Conservation (phyloP, 2,113 vertebrate species). For the Ahaetulla prasina region DNA sequence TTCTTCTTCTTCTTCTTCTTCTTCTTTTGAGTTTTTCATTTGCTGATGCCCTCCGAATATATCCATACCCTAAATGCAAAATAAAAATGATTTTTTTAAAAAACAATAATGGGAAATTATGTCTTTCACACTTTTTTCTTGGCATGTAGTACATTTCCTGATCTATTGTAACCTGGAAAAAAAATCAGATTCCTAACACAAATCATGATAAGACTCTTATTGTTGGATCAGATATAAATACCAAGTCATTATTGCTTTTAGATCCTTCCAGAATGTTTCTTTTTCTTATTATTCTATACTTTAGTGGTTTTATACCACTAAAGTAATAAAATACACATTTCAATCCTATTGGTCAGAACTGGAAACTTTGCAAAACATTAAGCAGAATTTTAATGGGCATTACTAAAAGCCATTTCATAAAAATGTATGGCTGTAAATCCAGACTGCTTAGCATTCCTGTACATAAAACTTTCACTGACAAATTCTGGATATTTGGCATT, state of each 20-base stretch:
- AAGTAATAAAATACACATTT: neutral
- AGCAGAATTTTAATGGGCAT: neutral
- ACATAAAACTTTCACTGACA: neutral
- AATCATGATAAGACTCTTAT: neutral
- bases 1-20: neutral
- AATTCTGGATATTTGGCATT: neutral
- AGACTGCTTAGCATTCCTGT: neutral
- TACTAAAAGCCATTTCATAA: neutral
- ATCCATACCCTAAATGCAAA: neutral
- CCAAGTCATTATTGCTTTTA: neutral
- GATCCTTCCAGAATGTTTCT: conserved; percentile 2
- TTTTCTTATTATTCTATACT: neutral
- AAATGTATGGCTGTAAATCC: neutral
- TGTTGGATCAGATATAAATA: neutral
- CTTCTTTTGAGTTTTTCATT: neutral
- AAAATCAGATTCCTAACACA: neutral
- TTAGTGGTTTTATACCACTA: conserved; percentile 11
- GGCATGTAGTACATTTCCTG: neutral
- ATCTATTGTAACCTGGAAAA: neutral
- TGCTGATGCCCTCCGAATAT: neutral
- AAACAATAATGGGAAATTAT: neutral
- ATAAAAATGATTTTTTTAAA: conserved; percentile 12
- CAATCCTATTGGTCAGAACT: neutral
- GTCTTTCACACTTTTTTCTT: neutral
- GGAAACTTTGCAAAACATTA: neutral